Base-by-base conservation (phyloP, 1,140 invertebrate species). In the Drosophila nikananu region DNA sequence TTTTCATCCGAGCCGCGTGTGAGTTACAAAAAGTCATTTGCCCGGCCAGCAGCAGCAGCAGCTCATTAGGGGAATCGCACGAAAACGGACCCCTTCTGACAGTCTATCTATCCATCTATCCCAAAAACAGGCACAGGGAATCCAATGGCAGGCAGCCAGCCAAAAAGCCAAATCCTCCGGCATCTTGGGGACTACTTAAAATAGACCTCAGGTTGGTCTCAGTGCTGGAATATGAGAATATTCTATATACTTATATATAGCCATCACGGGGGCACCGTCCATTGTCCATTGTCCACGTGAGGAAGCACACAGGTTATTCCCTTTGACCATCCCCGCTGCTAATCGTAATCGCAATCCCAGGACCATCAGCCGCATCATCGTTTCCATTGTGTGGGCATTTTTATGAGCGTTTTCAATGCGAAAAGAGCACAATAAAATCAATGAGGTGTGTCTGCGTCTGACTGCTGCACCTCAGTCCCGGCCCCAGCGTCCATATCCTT, bases 371-470 rank as follows among this genome's bases (percentile, higher is more conserved):
- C 86, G 67, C 86, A 87, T 87, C 84, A 87, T 87, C 84, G 67
- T 90, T 87, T 87, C 78, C 87, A 87, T 87, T 87, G 84, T 87
- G 84, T 90, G 86, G 86, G 75, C 86, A 90, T 90, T 90, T 90
- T 90, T 90, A 90, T 90, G 86, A 86, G 86, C 86, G 81, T 83
- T 90, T 86, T 86, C 75, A 82, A 86, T 89, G 86, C 75, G 81
- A 77, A 89, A 84, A 89, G 84, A 90, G 89, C 67, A 90, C 86
- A 90, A 90, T 90, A 90, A 90, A 90, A 90, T 86, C 86, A 90
- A 90, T 90, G 86, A 90, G 86, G 86, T 90, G 86, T 90, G 68
- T 64, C 49, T 75, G 76, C 68, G 52, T 74, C 64, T 74, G 77
- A 78, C 67, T 72, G 54, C 44, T 79, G 86, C 86, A 89, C 86